Conservation (phyloP, 2,797 vertebrate genomes). For the Cossypha dichroa region DNA sequence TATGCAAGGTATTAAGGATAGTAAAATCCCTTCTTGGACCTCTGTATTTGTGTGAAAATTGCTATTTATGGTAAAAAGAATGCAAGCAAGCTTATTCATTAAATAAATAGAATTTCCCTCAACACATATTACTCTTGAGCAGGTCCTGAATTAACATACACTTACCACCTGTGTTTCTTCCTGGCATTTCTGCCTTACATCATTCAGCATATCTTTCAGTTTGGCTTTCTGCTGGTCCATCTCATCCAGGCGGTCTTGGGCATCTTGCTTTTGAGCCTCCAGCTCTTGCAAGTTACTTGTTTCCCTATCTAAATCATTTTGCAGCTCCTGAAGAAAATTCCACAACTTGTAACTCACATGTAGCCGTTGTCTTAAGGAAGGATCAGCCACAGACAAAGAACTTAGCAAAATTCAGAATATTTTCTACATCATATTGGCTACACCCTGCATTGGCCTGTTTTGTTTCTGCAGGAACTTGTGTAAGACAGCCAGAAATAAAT, state of each 20-base stretch:
- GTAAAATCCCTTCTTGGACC: not conserved
- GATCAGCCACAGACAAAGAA: not conserved
- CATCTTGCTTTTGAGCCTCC: slow-evolving; percentile 95
- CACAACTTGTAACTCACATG: not conserved
- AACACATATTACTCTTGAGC: not conserved
- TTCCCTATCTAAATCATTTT: slow-evolving; percentile 93
- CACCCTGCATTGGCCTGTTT: rapidly evolving
- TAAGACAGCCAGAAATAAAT: not conserved
- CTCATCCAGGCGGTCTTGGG: slow-evolving; percentile 93
- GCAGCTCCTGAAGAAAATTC: slow-evolving; percentile 84
- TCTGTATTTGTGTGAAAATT: not conserved
- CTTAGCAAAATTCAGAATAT: not conserved
- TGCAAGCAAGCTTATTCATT: not conserved
- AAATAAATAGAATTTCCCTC: not conserved
- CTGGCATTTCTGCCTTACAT: slow-evolving; percentile 92
- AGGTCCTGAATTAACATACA: not conserved
- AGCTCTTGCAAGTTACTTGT: slow-evolving; percentile 90
- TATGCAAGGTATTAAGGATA: not conserved
- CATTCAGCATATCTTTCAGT: slow-evolving; percentile 92
- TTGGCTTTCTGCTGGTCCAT: slow-evolving; percentile 99
- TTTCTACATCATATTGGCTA: not conserved
- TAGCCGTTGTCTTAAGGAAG: not conserved
- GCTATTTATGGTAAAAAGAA: not conserved
- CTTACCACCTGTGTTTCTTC: slow-evolving; percentile 97
- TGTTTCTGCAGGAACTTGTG: not conserved